These are phyloP conservation scores for Xylocopa sonorina DNA, from an alignment of 1,140 invertebrate species.

Conservation along the genomic window DNA sequence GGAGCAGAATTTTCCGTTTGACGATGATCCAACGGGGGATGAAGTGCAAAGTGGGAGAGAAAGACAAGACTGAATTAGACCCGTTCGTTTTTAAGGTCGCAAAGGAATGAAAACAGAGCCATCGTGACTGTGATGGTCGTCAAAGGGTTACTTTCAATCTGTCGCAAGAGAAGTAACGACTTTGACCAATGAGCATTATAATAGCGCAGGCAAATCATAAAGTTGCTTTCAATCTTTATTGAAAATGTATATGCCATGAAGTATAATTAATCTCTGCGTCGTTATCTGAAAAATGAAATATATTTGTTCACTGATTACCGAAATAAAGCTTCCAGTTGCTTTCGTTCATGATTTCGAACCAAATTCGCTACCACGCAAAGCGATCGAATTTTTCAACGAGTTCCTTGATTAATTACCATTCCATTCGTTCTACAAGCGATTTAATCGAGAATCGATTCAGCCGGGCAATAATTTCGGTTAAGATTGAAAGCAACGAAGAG, in stretches of 20 bases:
- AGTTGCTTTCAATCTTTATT: too few species aligned
- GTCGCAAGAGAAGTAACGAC: too few species aligned
- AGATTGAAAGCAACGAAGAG: background rate
- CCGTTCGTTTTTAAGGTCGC: background rate
- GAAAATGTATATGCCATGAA: too few species aligned
- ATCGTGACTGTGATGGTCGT: constrained; percentile 6
- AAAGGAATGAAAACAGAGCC: background rate
- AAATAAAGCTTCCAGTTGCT: too few species aligned
- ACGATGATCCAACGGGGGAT: background rate
- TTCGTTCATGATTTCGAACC: too few species aligned
- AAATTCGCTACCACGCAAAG: too few species aligned
- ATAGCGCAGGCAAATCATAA: too few species aligned
- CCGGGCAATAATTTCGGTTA: background rate
- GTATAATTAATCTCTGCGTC: too few species aligned
- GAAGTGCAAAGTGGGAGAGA: background rate
- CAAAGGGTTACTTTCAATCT: constrained; percentile 42
- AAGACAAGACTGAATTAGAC: background rate
- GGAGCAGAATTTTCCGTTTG: background rate
- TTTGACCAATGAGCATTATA: too few species aligned
- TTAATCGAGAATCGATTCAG: background rate
- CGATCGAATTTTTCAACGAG: background rate
- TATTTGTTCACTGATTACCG: too few species aligned
- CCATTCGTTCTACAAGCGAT: background rate
- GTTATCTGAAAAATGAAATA: too few species aligned
- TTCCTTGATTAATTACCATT: background rate